phyloP scores from a whole-genome alignment of 1,140 invertebrate genomes.

The Bathynomus jamesi region DNA sequence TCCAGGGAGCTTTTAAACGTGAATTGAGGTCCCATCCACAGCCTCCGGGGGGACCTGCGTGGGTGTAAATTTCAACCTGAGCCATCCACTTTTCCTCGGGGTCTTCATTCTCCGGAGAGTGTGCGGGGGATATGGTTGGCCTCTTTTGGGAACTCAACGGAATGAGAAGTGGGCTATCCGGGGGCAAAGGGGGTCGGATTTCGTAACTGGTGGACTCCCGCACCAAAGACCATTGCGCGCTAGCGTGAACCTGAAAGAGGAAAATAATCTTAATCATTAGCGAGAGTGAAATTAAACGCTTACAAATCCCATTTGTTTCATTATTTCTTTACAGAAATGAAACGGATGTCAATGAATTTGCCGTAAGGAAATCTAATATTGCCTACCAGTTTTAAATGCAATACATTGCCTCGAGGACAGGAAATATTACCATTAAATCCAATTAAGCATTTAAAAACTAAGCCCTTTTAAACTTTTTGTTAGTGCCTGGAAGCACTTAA shows the following conservation, averaged over 20 bases:
- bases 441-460: too few relatives aligned
- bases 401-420: too few relatives aligned
- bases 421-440: too few relatives aligned
- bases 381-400: too few relatives aligned
- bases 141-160: conserved; percentile 17
- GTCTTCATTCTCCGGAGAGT: conserved; percentile 28
- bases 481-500: too few relatives aligned
- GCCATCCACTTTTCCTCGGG: conserved; percentile 42
- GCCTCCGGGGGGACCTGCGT: conserved; percentile 83
- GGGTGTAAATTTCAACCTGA: conserved; percentile 95
- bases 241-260: conserved; percentile 66
- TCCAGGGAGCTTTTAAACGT: conserved; percentile 82
- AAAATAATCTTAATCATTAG: too few relatives aligned
- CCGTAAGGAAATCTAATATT: too few relatives aligned
- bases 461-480: too few relatives aligned
- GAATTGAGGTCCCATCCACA: conserved; percentile 99
- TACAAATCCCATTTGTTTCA: too few relatives aligned
- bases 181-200: conserved; percentile 58
- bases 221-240: conserved; percentile 76
- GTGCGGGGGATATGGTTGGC: conserved; percentile 20
- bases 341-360: too few relatives aligned
- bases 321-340: too few relatives aligned
- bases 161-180: conserved; percentile 42
- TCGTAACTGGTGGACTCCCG: conserved; percentile 56
- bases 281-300: too few relatives aligned